phyloP scores from a whole-genome alignment of 2,113 vertebrate genomes.

The Protobothrops mucrosquamatus region DNA sequence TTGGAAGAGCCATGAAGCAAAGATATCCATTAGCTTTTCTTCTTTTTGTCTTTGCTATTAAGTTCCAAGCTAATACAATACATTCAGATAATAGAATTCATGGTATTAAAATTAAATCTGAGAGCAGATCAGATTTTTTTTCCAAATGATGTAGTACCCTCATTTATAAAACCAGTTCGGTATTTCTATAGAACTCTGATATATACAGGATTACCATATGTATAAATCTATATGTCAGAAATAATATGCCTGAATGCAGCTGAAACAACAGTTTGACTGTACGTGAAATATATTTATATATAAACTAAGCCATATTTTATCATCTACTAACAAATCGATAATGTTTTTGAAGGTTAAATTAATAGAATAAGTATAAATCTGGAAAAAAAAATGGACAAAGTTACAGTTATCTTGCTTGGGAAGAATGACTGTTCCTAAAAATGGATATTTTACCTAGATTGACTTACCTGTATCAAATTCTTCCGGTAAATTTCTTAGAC shows the following conservation, averaged over 20 bases:
- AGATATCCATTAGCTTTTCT: not conserved
- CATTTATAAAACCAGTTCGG: not conserved
- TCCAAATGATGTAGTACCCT: not conserved
- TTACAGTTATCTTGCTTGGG: not conserved
- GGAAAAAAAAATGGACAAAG: not conserved
- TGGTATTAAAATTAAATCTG: not conserved
- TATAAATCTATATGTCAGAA: not conserved
- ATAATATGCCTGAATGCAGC: not conserved
- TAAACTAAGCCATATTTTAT: not conserved
- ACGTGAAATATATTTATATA: not conserved
- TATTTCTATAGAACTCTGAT: not conserved
- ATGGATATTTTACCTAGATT: not conserved
- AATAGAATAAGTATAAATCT: not conserved
- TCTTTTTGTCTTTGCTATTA: not conserved
- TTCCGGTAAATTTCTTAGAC: not conserved
- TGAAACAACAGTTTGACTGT: not conserved
- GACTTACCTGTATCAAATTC: not conserved
- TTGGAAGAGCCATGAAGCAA: not conserved
- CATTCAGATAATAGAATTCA: not conserved
- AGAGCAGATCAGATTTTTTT: not conserved
- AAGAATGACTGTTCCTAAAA: not conserved
- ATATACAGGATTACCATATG: not conserved
- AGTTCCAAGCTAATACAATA: not conserved
- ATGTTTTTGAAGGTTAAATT: not conserved
- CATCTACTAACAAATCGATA: not conserved